Percentiles rank a stretch among this genome's conserved stretches.
Conservation (phyloP, 2,113 vertebrate species). For the Bos indicus region DNA sequence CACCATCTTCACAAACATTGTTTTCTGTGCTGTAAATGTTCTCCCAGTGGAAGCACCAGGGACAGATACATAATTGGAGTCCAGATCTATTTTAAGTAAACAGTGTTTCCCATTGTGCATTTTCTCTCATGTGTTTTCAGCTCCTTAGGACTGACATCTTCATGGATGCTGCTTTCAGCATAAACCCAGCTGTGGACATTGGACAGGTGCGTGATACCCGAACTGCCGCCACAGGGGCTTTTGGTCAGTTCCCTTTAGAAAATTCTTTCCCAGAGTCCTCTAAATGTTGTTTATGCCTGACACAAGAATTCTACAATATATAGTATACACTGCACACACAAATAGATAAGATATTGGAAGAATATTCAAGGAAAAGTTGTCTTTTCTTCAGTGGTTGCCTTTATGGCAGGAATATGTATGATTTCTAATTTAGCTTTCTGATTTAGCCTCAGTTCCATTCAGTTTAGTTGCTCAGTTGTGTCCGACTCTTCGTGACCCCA, state of each 20-base stretch:
- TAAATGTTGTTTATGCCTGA: not conserved
- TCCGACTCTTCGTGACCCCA: not conserved
- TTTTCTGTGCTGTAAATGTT: not conserved
- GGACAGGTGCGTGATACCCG: constrained; percentile 82
- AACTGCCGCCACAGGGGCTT: not conserved
- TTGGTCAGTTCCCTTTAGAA: not conserved
- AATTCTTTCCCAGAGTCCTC: not conserved
- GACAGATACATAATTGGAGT: not conserved
- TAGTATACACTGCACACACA: not conserved
- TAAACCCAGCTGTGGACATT: constrained; percentile 90
- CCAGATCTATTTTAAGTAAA: not conserved
- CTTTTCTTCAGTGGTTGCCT: not conserved
- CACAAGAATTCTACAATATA: not conserved
- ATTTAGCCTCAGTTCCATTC: not conserved
- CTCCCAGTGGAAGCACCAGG: not conserved
- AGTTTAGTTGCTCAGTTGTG: not conserved
- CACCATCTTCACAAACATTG: not conserved
- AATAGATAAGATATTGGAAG: not conserved
- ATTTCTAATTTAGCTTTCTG: not conserved
- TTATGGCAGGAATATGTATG: not conserved
- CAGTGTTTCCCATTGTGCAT: not conserved
- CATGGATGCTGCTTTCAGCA: constrained; percentile 85
- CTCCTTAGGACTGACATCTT: constrained; percentile 87
- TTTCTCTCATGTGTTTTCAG: constrained; percentile 63
- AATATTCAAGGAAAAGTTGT: not conserved